Conservation (phyloP, 2,113 vertebrate genomes). For the Ramphastos sulfuratus region DNA sequence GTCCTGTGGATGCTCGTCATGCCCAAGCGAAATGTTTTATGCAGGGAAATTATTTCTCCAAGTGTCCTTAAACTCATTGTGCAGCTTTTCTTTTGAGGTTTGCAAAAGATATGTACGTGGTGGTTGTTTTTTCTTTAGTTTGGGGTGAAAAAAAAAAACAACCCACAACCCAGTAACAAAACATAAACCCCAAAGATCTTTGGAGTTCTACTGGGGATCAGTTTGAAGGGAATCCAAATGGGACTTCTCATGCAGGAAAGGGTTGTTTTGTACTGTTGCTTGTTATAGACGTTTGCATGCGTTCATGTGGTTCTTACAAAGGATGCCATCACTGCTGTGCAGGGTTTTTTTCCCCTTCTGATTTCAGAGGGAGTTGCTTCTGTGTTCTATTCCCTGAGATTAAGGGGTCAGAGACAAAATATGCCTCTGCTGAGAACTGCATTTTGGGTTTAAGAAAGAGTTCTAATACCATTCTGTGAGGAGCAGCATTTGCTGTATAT, state of each 20-base stretch:
- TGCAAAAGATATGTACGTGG: background rate
- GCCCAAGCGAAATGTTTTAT: background rate
- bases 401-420: background rate
- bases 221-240: background rate
- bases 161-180: background rate
- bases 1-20: fast-evolving
- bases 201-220: background rate
- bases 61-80: background rate
- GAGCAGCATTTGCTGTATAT: background rate
- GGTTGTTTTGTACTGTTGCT: background rate
- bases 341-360: background rate
- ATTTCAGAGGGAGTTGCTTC: background rate
- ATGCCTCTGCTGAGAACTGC: background rate
- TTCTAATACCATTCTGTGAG: background rate
- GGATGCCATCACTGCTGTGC: background rate
- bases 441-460: background rate
- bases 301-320: background rate
- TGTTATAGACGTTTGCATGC: background rate
- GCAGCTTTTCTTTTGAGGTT: background rate
- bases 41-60: background rate
- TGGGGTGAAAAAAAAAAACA: fast-evolving
- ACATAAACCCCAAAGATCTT: background rate
- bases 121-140: too few relatives aligned
- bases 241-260: background rate
- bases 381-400: background rate